Evolutionary conservation across 1,140 invertebrate species (phyloP).

Genomic region (Rhagoletis zephyria): DNA sequence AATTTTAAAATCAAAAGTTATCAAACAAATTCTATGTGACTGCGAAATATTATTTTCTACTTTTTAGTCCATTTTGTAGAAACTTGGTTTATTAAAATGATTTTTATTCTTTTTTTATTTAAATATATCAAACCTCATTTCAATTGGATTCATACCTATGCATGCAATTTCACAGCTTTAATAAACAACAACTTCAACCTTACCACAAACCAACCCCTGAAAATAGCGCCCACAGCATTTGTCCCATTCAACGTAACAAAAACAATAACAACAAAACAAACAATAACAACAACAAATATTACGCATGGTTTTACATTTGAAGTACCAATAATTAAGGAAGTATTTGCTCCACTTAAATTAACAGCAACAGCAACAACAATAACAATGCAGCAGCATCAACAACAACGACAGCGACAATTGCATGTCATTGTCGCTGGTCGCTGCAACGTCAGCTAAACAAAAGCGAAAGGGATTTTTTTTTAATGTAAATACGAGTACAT

Average conservation of each 20-base stretch:
- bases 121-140: neutral
- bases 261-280: neutral
- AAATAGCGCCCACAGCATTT: neutral
- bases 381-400: neutral
- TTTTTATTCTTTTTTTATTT: neutral
- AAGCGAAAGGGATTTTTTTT: constrained; percentile 31
- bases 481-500: no score
- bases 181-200: neutral
- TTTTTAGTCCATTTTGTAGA: no score
- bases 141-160: neutral
- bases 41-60: no score
- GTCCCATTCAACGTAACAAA: neutral
- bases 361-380: constrained; percentile 12
- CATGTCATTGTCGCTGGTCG: constrained; percentile 19
- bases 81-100: no score
- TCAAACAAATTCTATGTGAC: no score
- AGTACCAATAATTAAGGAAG: constrained; percentile 52
- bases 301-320: neutral
- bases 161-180: neutral
- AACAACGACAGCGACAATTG: constrained; percentile 13
- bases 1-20: no score
- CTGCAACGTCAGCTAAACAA: neutral
- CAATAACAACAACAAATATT: constrained; percentile 24
- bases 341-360: constrained; percentile 52
- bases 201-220: neutral